Conservation (phyloP, 92 coral and sea anemone species). For the Phymanthus crucifer region DNA sequence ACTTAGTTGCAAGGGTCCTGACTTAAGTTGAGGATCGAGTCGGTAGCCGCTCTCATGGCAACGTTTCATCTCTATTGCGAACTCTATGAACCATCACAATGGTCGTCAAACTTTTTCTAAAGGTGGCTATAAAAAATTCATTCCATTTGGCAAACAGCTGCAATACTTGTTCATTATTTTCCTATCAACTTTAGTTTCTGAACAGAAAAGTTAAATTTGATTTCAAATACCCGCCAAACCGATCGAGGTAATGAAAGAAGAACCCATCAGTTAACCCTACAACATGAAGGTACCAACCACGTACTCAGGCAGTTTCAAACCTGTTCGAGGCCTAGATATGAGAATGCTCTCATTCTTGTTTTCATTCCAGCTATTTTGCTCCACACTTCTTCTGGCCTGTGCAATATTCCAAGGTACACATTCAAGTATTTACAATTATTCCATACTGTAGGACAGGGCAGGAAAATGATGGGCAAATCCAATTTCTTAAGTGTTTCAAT, state of each 20-base stretch:
- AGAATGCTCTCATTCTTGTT: not conserved
- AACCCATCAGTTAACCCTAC: no score
- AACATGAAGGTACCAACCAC: no score
- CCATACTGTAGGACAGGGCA: not conserved
- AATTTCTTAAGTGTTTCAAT: no score
- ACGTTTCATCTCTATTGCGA: not conserved
- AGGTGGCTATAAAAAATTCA: not conserved
- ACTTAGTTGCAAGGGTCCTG: no score
- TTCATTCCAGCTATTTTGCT: not conserved
- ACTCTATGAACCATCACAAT: not conserved
- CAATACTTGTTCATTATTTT: not conserved
- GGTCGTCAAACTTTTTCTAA: not conserved
- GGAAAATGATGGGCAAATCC: not conserved
- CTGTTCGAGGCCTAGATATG: not conserved
- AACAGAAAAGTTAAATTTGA: no score
- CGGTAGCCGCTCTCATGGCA: not conserved
- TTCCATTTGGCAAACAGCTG: not conserved
- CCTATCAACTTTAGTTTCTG: not conserved
- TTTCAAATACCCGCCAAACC: no score
- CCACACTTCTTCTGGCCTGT: not conserved
- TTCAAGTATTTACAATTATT: not conserved
- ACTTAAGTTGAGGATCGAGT: not conserved
- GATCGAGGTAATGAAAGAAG: no score
- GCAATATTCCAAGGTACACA: not conserved
- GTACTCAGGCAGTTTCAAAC: not conserved